Base-by-base conservation (phyloP, 2,797 vertebrate genomes). In the Gymnothorax reevesii region DNA sequence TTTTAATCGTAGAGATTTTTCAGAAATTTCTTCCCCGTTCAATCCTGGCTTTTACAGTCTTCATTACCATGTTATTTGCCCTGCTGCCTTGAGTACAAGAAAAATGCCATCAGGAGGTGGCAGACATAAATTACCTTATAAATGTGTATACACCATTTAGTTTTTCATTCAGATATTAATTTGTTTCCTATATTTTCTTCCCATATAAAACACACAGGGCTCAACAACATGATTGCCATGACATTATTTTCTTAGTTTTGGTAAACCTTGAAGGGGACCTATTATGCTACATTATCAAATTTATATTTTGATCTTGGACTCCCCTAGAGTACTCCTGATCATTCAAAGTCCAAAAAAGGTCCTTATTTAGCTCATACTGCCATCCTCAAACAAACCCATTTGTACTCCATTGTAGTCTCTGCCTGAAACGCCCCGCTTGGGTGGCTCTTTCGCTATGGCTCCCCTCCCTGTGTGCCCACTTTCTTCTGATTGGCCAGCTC, bases 1-100 rank as follows among this genome's bases (percentile, higher is more conserved):
- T 87, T 77, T 77, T 85, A 86, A 88, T 84, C 87, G 88, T 88
- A 84, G n/a, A 83, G 83, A 85, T 83, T 77, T 73, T 86, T 85
- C 69, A 85, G 86, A 86, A 87, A 85, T 83, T 86, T 86, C 80
- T 88, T 88, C 83, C 85, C 84, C 15, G 64, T 79, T 69, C 55
- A 79, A 83, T 59, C 83, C 79, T 33, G 69, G 87, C 66, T 73
- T 87, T 52, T 69, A 75, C 10, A 8, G 22, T 90, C 89, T 84
- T 86, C 82, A 71, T 84, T 80, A 57, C 83, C 85, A 57, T 25
- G 60, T 87, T 88, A 57, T 73, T 88, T 88, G 86, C 82, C 85
- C 77, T 80, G 59, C 87, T 88, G 83, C 86, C 88, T 88, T 82
- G 85, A 77, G 52, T 13, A 57, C 60, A 62, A 49, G 54, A 77